Conservation (phyloP, 2,797 vertebrate species). For the Myotis planiceps region DNA sequence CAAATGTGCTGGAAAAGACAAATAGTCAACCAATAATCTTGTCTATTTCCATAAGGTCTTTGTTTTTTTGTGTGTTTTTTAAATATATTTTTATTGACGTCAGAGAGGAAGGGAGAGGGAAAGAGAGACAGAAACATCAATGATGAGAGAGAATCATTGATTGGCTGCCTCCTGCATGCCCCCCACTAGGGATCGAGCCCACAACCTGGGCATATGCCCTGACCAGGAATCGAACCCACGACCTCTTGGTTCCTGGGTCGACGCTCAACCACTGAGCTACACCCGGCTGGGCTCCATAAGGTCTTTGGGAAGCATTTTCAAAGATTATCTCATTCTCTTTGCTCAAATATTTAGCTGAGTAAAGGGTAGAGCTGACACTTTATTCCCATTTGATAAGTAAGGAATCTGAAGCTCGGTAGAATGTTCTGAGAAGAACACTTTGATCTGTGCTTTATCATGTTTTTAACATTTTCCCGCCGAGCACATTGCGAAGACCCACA, state of each 20-base stretch:
- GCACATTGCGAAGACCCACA: background rate
- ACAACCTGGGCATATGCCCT: no score
- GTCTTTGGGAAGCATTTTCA: background rate
- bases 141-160: no score
- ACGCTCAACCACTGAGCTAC: no score
- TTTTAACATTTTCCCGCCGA: background rate
- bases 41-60: constrained; percentile 24
- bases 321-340: background rate
- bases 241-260: no score
- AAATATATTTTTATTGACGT: no score
- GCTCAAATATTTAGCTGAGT: background rate
- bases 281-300: background rate
- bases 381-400: background rate
- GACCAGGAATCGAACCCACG: no score
- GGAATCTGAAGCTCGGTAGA: background rate
- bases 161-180: no score
- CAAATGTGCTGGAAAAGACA: background rate
- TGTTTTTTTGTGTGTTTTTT: background rate
- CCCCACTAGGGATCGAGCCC: no score
- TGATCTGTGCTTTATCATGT: background rate
- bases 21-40: background rate
- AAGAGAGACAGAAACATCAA: no score
- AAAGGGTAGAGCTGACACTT: background rate
- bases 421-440: background rate
- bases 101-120: no score